These are phyloP conservation scores for Galerucella calmariensis DNA, from an alignment of 2,888 invertebrate species.

Conservation along the genomic window DNA sequence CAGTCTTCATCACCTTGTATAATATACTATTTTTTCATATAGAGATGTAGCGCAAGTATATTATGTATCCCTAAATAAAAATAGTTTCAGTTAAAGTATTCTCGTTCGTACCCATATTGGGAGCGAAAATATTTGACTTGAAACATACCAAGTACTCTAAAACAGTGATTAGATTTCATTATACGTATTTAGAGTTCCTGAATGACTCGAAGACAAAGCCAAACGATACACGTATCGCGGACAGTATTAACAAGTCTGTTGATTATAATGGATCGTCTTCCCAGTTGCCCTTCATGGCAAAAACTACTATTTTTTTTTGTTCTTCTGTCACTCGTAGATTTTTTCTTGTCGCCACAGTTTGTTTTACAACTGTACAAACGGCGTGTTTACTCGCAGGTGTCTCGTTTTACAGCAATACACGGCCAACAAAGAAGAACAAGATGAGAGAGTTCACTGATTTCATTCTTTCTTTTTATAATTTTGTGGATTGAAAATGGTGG, in stretches of 20 bases:
- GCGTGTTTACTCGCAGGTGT: slow-evolving; percentile 43
- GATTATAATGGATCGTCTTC: slow-evolving; percentile 45
- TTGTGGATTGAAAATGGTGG: not conserved
- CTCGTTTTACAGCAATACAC: slow-evolving; percentile 33
- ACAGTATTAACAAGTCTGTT: slow-evolving; percentile 41
- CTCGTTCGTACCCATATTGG: not conserved
- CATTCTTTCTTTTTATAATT: not conserved
- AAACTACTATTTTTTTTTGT: slow-evolving; percentile 38
- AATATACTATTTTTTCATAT: not conserved
- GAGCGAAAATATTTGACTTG: slow-evolving; percentile 12
- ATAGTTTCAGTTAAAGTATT: not conserved
- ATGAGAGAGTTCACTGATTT: slow-evolving; percentile 37
- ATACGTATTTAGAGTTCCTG: slow-evolving; percentile 11
- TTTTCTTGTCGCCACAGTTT: slow-evolving; percentile 40
- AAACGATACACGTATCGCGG: slow-evolving; percentile 36
- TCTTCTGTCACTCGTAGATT: slow-evolving; percentile 35
- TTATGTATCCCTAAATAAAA: slow-evolving; percentile 5
- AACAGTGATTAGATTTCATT: slow-evolving; percentile 19
- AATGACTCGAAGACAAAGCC: slow-evolving; percentile 21
- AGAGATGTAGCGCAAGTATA: not conserved
- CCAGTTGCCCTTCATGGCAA: slow-evolving; percentile 43
- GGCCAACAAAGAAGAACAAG: slow-evolving; percentile 8
- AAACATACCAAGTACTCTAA: slow-evolving; percentile 12
- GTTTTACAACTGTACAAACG: slow-evolving; percentile 47
- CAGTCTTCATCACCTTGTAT: no score